Base-by-base conservation (phyloP, 2,888 invertebrate genomes). In the Aspidapion aeneum region DNA sequence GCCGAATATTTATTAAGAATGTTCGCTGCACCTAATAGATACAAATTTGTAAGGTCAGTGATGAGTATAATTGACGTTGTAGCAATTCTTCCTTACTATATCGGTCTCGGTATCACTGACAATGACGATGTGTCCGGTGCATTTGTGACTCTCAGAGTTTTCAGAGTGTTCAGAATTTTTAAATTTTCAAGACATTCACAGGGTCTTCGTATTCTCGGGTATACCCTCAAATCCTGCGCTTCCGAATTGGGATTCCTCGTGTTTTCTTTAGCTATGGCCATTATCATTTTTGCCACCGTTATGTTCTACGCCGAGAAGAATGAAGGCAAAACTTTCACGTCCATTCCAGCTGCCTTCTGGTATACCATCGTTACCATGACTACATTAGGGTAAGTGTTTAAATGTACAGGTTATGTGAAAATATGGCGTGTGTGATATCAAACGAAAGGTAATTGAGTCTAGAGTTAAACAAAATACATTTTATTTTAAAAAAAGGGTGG, bases 291-390 rank as follows among this genome's bases (percentile, higher is more conserved):
- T 82, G 98, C 99, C 68, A 99, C 99, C 51, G 97, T 99, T 74
- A 99, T 99, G 98, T 99, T 96, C 85, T 99, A 99, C 85, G 98
- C 98, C 59, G 99, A 99, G 86, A 99, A 99, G 84, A 98, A 98
- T 80, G 98, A 96, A 71, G 90, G 90, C 75, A 91, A 92, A 74
- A 98, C 98, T 62, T 99, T 99, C 86, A 98, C 96, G 68, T 98
- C 97, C 80, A 99, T 99, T 84, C 99, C 99, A 65, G 96, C 98
- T 62, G 98, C 99, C 72, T 99, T 99, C 83, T 99, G 99, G 99
- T 99, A 99, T 85, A 99, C 99, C 78, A 99, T 99, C 78, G 99
- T 99, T 78, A 99, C 99, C 72, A 99, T 99, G 97, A 98, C 98
- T 66, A 98, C 98, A 58, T 83, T 98, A 70, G 98, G 98, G 98